phyloP scores from a whole-genome alignment of 2,113 vertebrate genomes.

The Rhinolophus sinicus region DNA sequence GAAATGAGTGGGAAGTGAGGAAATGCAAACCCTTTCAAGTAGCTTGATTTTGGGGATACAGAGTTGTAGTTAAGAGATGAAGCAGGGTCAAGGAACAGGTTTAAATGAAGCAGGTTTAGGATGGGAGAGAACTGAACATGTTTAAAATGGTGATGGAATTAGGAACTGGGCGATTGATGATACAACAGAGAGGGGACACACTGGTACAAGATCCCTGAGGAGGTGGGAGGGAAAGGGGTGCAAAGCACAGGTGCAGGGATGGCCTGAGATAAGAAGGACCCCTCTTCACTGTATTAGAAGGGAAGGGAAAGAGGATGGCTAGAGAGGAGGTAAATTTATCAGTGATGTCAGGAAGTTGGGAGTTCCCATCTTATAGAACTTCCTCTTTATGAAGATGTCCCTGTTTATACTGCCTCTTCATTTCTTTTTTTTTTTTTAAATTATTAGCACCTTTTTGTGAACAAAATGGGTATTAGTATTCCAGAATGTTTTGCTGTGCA shows the following conservation, averaged over 20 bases:
- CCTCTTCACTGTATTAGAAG: not conserved
- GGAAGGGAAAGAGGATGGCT: not conserved
- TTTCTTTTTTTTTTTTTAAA: not conserved
- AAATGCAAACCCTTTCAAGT: not conserved
- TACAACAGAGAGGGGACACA: not conserved
- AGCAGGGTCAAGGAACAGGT: not conserved
- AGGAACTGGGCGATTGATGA: not conserved
- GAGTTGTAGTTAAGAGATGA: not conserved
- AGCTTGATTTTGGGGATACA: no score
- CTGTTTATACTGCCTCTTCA: not conserved
- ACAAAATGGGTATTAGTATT: not conserved
- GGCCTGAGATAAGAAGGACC: not conserved
- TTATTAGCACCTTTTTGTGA: conserved; percentile 6
- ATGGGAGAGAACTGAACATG: not conserved
- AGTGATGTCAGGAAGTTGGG: not conserved
- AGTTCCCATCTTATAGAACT: not conserved
- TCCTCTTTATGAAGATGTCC: not conserved
- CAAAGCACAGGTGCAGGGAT: not conserved
- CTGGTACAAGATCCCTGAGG: not conserved
- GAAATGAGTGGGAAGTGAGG: not conserved
- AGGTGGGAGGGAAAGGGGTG: not conserved
- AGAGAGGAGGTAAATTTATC: not conserved
- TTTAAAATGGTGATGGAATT: not conserved
- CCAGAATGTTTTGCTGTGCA: conserved; percentile 27
- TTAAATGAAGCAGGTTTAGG: not conserved